Conservation (phyloP, 2,888 invertebrate genomes). For the Drosophila stalkeri region DNA sequence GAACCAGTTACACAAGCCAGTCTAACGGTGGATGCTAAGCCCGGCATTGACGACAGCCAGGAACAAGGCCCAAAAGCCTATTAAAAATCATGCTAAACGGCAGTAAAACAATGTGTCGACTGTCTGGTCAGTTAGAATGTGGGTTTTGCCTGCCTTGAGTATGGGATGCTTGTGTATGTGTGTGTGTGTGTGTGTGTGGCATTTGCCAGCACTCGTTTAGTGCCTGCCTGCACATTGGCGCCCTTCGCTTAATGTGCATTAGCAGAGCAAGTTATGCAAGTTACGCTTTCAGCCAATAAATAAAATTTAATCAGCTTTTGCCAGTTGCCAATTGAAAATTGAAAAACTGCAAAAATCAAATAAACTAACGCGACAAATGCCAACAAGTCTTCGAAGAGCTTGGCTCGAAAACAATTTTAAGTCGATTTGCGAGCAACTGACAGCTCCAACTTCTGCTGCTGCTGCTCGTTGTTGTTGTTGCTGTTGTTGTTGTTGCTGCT, state of each 20-base stretch:
- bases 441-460: constrained; percentile 23
- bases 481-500: constrained; percentile 20
- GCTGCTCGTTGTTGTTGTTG: constrained; percentile 16
- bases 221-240: constrained; percentile 38
- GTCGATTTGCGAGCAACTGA: constrained; percentile 64
- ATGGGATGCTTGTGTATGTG: background rate
- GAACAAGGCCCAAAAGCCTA: constrained; percentile 70
- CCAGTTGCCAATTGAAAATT: constrained; percentile 27
- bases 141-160: background rate
- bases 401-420: constrained; percentile 77
- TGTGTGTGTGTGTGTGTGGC: background rate
- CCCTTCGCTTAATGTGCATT: constrained; percentile 54
- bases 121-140: constrained; percentile 12
- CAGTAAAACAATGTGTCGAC: constrained; percentile 75
- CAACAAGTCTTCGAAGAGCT: constrained; percentile 40
- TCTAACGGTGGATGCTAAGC: constrained; percentile 53
- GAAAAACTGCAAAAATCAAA: constrained; percentile 41
- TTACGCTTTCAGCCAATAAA: constrained; percentile 48
- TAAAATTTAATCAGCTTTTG: constrained; percentile 65
- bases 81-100: constrained; percentile 79
- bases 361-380: constrained; percentile 53
- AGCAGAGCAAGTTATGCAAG: constrained; percentile 43
- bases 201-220: constrained; percentile 44
- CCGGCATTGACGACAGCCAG: constrained; percentile 43
- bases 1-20: constrained; percentile 51